Evolutionary conservation across 2,888 invertebrate species (phyloP), one percentile per base, ranked within the genome.

Genomic region (Hirudinaria manillensis): DNA sequence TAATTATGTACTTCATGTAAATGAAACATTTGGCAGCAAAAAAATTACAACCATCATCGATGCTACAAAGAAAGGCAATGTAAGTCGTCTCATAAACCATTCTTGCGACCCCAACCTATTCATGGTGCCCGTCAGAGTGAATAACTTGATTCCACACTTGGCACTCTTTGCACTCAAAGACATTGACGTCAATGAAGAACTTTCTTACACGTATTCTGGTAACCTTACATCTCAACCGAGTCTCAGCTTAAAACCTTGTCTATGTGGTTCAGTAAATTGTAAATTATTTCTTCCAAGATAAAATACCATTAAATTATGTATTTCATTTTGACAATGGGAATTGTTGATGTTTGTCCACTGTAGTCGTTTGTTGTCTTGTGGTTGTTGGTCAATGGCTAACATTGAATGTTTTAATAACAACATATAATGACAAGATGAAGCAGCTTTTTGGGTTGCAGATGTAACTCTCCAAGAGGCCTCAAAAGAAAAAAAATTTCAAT

Each of bases 51-150:
- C 73, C 56, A 38, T 94, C 75, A 98, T 99, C 77, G 99, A 99
- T 87, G 99, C 99, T 1, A 98, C 98, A 0, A 87, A 89, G 80
- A 94, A 93, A 85, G 99, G 99, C 53, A 98, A 97, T 84, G 90
- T 94, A 77, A 97, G 98, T 0, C 88, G 99, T 61, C 99, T 98
- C 83, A 96, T 99, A 80, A 99, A 99, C 86, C 99, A 99, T 85
- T 96, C 96, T 68, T 99, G 99, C 84, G 95, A 97, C 81, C 99
- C 99, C 0, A 99, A 99, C 85, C 32, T 73, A 7, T 73, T 73
- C 65, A 73, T 73, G 73, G 36, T 32, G 32, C 73, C 56, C 0
- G 56, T 73, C 24, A 29, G 73, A n/a, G 65, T 61, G 24, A 38
- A 53, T 34, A n/a, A n/a, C 65, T n/a, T 73, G 65, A 24, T 73